Percentiles rank a stretch among this genome's conserved stretches.
Evolutionary conservation across 1,140 invertebrate species (phyloP).

Genomic region (Polypedilum vanderplanki): DNA sequence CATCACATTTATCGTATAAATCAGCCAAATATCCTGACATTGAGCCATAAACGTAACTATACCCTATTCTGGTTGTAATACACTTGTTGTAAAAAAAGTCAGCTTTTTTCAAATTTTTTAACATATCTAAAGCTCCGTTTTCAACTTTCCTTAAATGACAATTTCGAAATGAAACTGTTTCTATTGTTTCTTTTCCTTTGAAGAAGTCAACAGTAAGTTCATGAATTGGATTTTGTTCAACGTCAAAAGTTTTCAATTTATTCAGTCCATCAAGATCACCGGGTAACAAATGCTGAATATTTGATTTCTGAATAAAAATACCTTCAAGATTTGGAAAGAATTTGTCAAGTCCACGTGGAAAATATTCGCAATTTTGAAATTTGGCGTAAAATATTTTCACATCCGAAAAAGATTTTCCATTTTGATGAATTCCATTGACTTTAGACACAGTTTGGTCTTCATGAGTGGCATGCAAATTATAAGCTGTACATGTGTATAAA

Average conservation of each 20-base stretch:
- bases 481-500: background rate
- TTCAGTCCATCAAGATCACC: background rate
- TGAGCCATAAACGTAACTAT: no score
- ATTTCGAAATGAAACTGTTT: background rate
- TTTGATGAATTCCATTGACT: background rate
- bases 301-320: background rate
- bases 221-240: background rate
- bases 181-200: background rate
- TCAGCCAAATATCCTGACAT: no score
- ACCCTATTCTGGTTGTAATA: no score
- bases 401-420: background rate
- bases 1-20: no score
- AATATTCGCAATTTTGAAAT: background rate
- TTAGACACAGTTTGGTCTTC: background rate
- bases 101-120: no score
- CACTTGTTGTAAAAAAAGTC: no score
- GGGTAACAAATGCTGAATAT: background rate
- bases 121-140: background rate
- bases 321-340: background rate
- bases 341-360: background rate
- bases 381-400: background rate
- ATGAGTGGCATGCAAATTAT: background rate
- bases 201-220: background rate
- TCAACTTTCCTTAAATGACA: background rate
- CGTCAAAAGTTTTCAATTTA: background rate